Base-by-base conservation (phyloP, 2,797 vertebrate genomes). In the Squalus acanthias region DNA sequence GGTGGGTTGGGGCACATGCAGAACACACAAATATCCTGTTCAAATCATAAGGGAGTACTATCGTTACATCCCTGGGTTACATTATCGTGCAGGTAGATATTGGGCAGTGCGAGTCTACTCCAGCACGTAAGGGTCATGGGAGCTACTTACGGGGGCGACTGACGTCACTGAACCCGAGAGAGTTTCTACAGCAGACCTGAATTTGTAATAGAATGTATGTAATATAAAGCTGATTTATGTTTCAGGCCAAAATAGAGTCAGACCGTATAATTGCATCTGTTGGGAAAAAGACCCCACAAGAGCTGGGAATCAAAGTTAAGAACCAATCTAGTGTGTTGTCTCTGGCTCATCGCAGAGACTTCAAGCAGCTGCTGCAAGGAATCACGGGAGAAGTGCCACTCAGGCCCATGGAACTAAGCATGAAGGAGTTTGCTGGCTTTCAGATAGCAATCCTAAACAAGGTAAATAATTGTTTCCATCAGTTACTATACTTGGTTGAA, bases 241-340 rank as follows among this genome's bases (percentile, higher is more conserved):
- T 95, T 50, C 97, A 99, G 99, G 99, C 99, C 93, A 99, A 99
- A 98, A 98, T 99, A 39, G 99, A 99, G 97, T 99, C 99, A 0
- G 99, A 99, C 96, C 98, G 99, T 97, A 98, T 99, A 96, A 99
- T 99, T 74, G 98, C 99, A 97, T 99, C 99, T 0, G 99, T 99
- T 97, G 99, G 99, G 97, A 99, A 99, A 98, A 99, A 99, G 97
- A 98, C 98, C 96, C 99, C 99, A 46, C 99, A 99, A 97, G 99
- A 99, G 98, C 98, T 98, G 0, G 99, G 99, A 97, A 99, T 99
- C 97, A 99, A 99, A 98, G 99, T 99, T 98, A 99, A 99, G 98
- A 99, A 99, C 97, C 98, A 99, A 97, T 98, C 98, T 96, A 98
- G 97, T 97, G 97, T 98, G 0, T 97, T 99, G 94, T 98, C 98